Evolutionary conservation across 2,113 vertebrate genomes (phyloP).

Genomic region (Lates calcarifer): DNA sequence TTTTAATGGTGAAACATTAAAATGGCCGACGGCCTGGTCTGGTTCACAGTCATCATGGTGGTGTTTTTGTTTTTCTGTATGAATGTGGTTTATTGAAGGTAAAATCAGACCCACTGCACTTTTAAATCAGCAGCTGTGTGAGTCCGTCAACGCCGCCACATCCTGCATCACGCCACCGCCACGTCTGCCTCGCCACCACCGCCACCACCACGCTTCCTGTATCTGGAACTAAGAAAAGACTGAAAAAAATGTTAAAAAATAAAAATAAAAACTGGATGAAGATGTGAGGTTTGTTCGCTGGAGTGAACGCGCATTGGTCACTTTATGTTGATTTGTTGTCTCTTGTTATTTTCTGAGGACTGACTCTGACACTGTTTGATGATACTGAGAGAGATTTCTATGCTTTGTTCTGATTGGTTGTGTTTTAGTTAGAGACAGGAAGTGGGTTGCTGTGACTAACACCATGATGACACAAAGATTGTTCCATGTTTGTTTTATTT

Average conservation of each 20-base stretch:
- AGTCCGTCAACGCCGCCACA: not conserved
- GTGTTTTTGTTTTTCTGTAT: not conserved
- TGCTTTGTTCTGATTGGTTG: slow-evolving; percentile 65
- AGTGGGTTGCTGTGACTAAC: slow-evolving; percentile 64
- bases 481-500: slow-evolving; percentile 51
- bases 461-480: slow-evolving; percentile 71
- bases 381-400: slow-evolving; percentile 14
- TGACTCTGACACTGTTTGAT: slow-evolving; percentile 35
- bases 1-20: not conserved
- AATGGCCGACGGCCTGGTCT: not conserved
- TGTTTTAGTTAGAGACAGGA: slow-evolving; percentile 45
- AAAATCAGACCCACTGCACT: not conserved
- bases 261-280: slow-evolving; percentile 3
- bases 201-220: slow-evolving; percentile 61
- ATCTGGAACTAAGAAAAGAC: slow-evolving; percentile 13
- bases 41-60: slow-evolving; percentile 6
- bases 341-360: not conserved
- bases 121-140: slow-evolving; percentile 8
- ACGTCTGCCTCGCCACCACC: slow-evolving; percentile 39
- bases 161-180: slow-evolving; percentile 11
- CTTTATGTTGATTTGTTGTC: slow-evolving; percentile 45
- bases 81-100: not conserved
- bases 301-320: slow-evolving; percentile 50
- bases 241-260: not conserved
- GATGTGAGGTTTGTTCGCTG: not conserved